Base-by-base conservation (phyloP, 2,888 invertebrate species). In the Synergus umbraculus region DNA sequence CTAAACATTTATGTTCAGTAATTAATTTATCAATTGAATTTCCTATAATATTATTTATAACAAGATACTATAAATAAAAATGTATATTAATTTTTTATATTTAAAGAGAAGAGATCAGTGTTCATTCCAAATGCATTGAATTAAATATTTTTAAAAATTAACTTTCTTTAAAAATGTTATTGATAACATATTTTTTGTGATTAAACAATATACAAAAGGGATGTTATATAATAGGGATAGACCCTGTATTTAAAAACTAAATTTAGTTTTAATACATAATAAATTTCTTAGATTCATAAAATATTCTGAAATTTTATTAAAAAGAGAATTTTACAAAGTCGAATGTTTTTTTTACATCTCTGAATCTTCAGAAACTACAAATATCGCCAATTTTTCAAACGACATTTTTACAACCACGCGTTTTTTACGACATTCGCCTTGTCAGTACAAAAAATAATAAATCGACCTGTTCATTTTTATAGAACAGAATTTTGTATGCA, bases 261-360 rank as follows among this genome's bases (percentile, higher is more conserved):
- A 49, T 15, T 49, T 4, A 49, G 46, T 4, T 49, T 49, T 4
- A 49, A 49, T 15, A 13, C 13, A 58, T 9, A 58, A 54, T 66
- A 9, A 60, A 77, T 77, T 54, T 79, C n/a, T 44, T 54, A 63
- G 54, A 9, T 29, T 46, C n/a, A 73, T 65, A 22, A 76, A 54
- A 65, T 49, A 80, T 64, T 37, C 65, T 78, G 12, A 76, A 76
- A 66, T 79, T 79, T 73, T 49, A 60, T 64, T 41, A 63, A 63
- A 67, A 67, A 73, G 54, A 54, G 54, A 54, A 73, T 58, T 73
- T 73, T 73, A 73, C 54, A 73, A 81, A 82, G 78, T 82, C 78
- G 78, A 80, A 79, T 76, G 73, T 79, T 44, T 65, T 79, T 67
- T 73, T 66, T 73, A 65, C 46, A 44, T 49, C 54, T 46, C 58